Conservation (phyloP, 1,140 invertebrate genomes). For the Hormaphis cornu region DNA sequence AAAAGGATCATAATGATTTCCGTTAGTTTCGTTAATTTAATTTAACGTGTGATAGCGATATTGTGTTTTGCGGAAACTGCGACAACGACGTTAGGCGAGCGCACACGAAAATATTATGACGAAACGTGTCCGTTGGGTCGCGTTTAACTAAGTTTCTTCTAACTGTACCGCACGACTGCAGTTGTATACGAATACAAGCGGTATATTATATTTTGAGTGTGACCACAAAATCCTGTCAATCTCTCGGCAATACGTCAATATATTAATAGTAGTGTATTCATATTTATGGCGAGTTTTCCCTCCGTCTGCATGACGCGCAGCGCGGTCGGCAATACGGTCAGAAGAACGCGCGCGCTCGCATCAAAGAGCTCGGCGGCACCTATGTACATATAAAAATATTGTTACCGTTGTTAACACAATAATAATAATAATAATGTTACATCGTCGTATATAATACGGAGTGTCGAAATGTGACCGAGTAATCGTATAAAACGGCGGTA, state of each 20-base stretch:
- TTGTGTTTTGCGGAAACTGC: not conserved
- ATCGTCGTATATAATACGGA: too few relatives aligned
- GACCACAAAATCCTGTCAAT: slow-evolving; percentile 19
- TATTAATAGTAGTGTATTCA: too few relatives aligned
- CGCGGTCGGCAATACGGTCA: not conserved
- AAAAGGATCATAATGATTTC: too few relatives aligned
- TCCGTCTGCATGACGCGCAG: not conserved
- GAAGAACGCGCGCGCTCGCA: not conserved
- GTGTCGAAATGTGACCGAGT: slow-evolving; percentile 27
- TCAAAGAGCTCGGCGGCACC: slow-evolving; percentile 16
- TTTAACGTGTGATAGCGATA: too few relatives aligned
- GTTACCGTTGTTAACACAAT: too few relatives aligned
- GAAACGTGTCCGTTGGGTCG: too few relatives aligned
- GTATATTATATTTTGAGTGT: not conserved
- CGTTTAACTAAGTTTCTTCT: too few relatives aligned
- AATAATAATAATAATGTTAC: too few relatives aligned
- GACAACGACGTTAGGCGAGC: too few relatives aligned
- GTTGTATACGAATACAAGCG: not conserved
- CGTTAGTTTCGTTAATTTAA: too few relatives aligned
- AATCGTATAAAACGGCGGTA: slow-evolving; percentile 17
- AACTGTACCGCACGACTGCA: too few relatives aligned
- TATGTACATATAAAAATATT: not conserved
- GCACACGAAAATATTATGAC: too few relatives aligned
- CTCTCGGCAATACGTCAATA: slow-evolving; percentile 17
- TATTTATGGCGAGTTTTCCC: not conserved